Evolutionary conservation across 2,797 vertebrate genomes (phyloP), one percentile per base, ranked within the genome.

Genomic region (Paramormyrops hopkinsi): DNA sequence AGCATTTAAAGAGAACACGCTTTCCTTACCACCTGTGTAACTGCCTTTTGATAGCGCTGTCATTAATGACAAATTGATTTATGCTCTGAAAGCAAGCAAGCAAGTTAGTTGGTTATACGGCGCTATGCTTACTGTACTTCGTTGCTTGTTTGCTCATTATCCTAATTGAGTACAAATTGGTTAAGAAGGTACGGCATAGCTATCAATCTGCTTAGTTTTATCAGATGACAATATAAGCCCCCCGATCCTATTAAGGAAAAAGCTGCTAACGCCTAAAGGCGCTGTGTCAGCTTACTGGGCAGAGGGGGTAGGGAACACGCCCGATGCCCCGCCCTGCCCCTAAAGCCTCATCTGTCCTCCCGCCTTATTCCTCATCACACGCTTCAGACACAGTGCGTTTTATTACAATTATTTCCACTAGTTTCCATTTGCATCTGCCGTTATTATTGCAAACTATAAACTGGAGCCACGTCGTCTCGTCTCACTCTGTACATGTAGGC

Each of bases 181-280:
- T 96, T 97, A 96, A 97, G 96, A 96, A 94, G 96, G 94, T 93
- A 93, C 95, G 94, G 95, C 94, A 93, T 95, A 96, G 94, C 95
- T 96, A 95, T 96, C 95, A 96, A 95, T 94, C 95, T 95, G 95
- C 96, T 98, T 97, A 97, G 95, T 96, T 97, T 97, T 97, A 97
- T 97, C 96, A 96, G 97, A 97, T 97, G 97, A 97, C 97, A 97
- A 95, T 93, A 93, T 96, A 97, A 97, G 95, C 95, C 95, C 93
- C 62, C 93, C 97, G 96, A 97, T 97, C 97, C 96, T 97, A 97
- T 97, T 97, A 96, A 95, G 91, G 93, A 94, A 94, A 96, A 97
- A 96, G 96, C 96, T 95, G 96, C 96, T 97, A 96, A 97, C 92
- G 94, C 95, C 96, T 96, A 96, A 96, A 97, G 96, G 96, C 94